Base-by-base conservation (phyloP, 35 echinoderm and acorn worm species). In the Diadema setosum region DNA sequence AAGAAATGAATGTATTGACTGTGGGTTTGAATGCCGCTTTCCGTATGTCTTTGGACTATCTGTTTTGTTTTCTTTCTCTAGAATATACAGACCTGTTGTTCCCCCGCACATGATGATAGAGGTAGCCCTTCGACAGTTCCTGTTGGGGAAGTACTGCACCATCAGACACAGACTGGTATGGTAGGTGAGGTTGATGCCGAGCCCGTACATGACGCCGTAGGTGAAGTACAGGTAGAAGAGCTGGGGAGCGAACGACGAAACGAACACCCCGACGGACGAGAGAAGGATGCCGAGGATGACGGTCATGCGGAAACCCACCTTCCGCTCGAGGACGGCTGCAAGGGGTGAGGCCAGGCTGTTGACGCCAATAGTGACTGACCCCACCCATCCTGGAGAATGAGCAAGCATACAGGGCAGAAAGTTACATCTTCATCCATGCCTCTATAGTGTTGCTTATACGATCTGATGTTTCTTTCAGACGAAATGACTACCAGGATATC, bases 161-260 rank as follows among this genome's bases (percentile, higher is more conserved):
- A 90, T 70, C 32, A 90, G 80, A 27, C 61, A 81, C 65, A 90
- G 37, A 33, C 26, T 69, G 37, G 80, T 39, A 16, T 84, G 61
- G 59, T 49, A 83, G 14, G 81, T 37, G 57, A 90, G 65, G 63
- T 83, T 83, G 14, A 58, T 63, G 9, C 88, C 88, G 7, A 90
- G 29, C 16, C 88, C 88, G 80, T 90, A 90, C 56, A 90, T 30
- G 1, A 70, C 14, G 81, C 88, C 81, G 32, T 83, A 90, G 5
- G 88, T 90, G 81, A 90, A 84, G 88, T 83, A 90, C 39, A 90
- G 81, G 23, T 69, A 70, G 42, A 83, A 83, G 59, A 90, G 88
- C 46, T 83, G 81, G 1, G 88, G 67, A 17, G 57, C 60, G 5
- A 90, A 83, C 3, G 88, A 90, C 2, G 88, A 90, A 5, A 65